phyloP scores from a whole-genome alignment of 2,888 invertebrate species.

The Campoletis raptor region DNA sequence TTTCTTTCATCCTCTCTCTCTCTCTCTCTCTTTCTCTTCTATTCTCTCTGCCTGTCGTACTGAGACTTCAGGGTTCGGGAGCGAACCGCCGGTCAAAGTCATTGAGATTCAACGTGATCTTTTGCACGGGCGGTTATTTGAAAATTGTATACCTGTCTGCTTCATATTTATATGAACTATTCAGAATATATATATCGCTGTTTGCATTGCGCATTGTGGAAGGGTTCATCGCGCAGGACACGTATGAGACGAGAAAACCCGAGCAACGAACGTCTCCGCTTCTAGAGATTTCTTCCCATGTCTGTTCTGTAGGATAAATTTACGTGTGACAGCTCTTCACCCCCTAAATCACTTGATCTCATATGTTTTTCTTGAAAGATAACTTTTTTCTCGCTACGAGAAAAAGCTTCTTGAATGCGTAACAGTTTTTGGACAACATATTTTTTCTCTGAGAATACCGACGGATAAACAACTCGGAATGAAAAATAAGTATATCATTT shows the following conservation, averaged over 20 bases:
- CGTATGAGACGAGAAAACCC: slow-evolving; percentile 18
- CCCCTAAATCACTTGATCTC: background rate
- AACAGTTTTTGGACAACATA: background rate
- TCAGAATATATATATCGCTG: background rate
- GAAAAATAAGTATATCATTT: background rate
- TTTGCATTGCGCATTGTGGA: background rate
- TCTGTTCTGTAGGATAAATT: background rate
- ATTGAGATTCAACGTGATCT: slow-evolving; percentile 66
- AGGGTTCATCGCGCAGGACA: slow-evolving; percentile 28
- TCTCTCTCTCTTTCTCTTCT: background rate
- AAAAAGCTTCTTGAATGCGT: background rate
- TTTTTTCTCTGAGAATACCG: background rate
- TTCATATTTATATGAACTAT: background rate
- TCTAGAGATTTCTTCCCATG: slow-evolving; percentile 24
- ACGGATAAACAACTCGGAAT: background rate
- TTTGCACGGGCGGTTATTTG: slow-evolving; percentile 46
- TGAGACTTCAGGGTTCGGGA: background rate
- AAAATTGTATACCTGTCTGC: slow-evolving; percentile 47
- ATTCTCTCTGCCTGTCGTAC: background rate
- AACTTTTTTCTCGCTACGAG: background rate
- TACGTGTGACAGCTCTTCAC: background rate
- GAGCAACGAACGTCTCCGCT: slow-evolving; percentile 4
- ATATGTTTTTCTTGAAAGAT: background rate
- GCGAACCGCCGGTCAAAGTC: slow-evolving; percentile 52
- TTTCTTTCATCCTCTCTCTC: background rate